Percentiles rank a stretch among this genome's conserved stretches.
These are phyloP conservation scores for Chironomus striatipennis DNA, from an alignment of 1,140 invertebrate species.

Conservation along the genomic window DNA sequence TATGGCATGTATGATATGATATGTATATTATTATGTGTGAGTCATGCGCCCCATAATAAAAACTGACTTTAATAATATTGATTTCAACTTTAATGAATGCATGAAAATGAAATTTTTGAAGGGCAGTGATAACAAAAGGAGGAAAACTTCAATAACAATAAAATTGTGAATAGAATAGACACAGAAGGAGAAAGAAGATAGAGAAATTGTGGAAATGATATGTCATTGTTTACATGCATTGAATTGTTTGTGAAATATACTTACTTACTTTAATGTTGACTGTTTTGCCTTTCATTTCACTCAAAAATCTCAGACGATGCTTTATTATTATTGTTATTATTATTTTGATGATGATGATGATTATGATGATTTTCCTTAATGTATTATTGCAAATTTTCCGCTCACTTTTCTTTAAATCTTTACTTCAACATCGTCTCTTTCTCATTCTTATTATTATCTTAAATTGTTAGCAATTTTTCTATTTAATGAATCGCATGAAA, in stretches of 20 bases:
- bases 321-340: background rate
- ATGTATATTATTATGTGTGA: background rate
- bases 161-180: background rate
- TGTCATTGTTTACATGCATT: constrained; percentile 20
- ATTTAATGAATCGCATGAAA: constrained; percentile 14
- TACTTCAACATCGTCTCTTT: background rate
- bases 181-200: background rate
- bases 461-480: constrained; percentile 5
- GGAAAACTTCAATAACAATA: constrained; percentile 15
- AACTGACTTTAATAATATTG: constrained; percentile 19
- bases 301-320: background rate
- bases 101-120: constrained; percentile 21
- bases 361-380: background rate
- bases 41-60: background rate
- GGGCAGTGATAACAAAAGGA: constrained; percentile 6
- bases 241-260: background rate
- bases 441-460: background rate
- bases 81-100: constrained; percentile 11
- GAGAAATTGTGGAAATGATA: constrained; percentile 20
- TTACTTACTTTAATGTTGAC: background rate
- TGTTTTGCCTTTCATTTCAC: background rate
- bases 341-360: background rate
- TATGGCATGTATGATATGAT: background rate
- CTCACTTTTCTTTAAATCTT: background rate
- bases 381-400: background rate